Evolutionary conservation across 2,888 invertebrate genomes (phyloP).

Genomic region (Chesias legatella): DNA sequence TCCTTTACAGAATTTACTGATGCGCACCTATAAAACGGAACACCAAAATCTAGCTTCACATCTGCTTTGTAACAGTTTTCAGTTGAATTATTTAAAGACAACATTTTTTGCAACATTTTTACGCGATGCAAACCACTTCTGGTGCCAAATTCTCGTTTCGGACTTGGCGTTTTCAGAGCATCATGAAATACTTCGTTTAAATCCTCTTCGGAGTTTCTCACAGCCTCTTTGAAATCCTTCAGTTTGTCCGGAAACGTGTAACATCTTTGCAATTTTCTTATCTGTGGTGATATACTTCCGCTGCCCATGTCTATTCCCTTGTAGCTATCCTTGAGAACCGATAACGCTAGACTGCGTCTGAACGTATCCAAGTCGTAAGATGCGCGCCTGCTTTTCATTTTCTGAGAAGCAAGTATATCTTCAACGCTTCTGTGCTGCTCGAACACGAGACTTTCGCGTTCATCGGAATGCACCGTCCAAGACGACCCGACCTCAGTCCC

Average conservation of each 20-base stretch:
- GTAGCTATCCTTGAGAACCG: slow-evolving; percentile 57
- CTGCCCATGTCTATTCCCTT: slow-evolving; percentile 48
- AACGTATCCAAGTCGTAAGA: slow-evolving; percentile 50
- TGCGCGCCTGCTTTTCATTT: slow-evolving; percentile 66
- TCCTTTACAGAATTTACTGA: slow-evolving; percentile 35
- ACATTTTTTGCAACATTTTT: slow-evolving; percentile 43
- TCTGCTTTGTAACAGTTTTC: slow-evolving; percentile 35
- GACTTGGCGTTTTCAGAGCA: slow-evolving; percentile 23
- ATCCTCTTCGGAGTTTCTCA: slow-evolving; percentile 28
- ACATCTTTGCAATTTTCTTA: slow-evolving; percentile 57
- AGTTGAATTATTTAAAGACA: slow-evolving; percentile 34
- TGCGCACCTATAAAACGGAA: slow-evolving; percentile 45
- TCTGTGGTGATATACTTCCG: slow-evolving; percentile 50
- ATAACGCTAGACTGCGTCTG: slow-evolving; percentile 46
- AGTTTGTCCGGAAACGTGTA: slow-evolving; percentile 53
- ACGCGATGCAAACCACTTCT: slow-evolving; percentile 48
- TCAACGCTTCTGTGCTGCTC: slow-evolving; percentile 62
- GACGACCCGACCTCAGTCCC: slow-evolving; percentile 45
- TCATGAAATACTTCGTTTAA: slow-evolving; percentile 18
- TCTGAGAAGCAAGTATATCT: slow-evolving; percentile 68
- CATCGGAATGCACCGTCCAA: slow-evolving; percentile 57
- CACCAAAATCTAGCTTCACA: slow-evolving; percentile 31
- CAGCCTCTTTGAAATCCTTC: slow-evolving; percentile 39
- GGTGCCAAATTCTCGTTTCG: slow-evolving; percentile 27
- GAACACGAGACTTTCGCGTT: slow-evolving; percentile 32